Conservation (phyloP, 2,888 invertebrate genomes). For the Eupsilia transversa region DNA sequence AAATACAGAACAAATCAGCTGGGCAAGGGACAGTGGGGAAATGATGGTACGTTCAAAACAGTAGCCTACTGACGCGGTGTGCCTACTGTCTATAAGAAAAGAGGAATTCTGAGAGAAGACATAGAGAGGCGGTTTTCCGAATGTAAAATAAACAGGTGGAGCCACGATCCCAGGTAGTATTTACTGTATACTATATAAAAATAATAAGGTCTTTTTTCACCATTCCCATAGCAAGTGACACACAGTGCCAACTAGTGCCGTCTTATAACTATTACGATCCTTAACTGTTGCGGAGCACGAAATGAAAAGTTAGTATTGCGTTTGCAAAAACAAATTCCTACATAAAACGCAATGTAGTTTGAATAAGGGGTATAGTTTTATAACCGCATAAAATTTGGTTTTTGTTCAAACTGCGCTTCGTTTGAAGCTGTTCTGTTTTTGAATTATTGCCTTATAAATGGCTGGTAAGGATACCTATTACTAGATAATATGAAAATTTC, state of each 20-base stretch:
- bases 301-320: slow-evolving; percentile 54
- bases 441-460: slow-evolving; percentile 32
- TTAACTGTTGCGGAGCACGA: slow-evolving; percentile 72
- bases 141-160: neutral
- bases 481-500: neutral
- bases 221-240: slow-evolving; percentile 68
- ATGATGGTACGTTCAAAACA: too few relatives aligned
- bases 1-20: neutral
- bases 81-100: neutral
- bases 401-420: slow-evolving; percentile 22
- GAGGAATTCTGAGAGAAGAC: neutral
- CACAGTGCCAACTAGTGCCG: slow-evolving; percentile 76
- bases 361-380: slow-evolving; percentile 24
- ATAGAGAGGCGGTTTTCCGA: neutral
- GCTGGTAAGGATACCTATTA: slow-evolving; percentile 33
- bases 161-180: neutral
- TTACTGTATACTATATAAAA: neutral
- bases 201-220: slow-evolving; percentile 43
- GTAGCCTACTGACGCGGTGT: too few relatives aligned
- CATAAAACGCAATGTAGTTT: slow-evolving; percentile 46
- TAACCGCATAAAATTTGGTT: slow-evolving; percentile 28
- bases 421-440: slow-evolving; percentile 30
- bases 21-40: neutral
- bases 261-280: slow-evolving; percentile 68
- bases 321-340: slow-evolving; percentile 43